Evolutionary conservation across 2,113 vertebrate species (phyloP).

Genomic region (Hippocampus abdominalis): DNA sequence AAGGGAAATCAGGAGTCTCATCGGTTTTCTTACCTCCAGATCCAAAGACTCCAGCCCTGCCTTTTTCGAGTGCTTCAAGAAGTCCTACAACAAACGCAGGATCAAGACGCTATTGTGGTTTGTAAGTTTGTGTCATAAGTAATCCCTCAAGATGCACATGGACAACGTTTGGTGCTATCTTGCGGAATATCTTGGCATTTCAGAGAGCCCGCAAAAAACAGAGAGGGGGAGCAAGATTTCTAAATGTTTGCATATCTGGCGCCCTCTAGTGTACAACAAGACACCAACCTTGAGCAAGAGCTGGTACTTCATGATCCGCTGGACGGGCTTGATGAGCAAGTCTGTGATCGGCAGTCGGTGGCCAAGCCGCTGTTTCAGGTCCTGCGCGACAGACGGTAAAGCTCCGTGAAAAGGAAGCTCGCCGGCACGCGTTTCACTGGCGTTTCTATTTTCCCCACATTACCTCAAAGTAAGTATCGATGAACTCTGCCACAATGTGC

Average conservation of each 20-base stretch:
- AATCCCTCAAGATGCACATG: no score
- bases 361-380: conserved; percentile 89
- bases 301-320: conserved; percentile 98
- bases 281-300: conserved; percentile 89
- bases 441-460: conserved; percentile 5
- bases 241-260: conserved; percentile 5
- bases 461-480: conserved; percentile 98
- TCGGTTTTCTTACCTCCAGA: conserved; percentile 79
- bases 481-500: conserved; percentile 95
- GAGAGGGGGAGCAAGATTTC: no score
- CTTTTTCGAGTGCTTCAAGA: conserved; percentile 94
- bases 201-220: no score
- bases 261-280: conserved; percentile 23
- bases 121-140: background rate
- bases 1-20: background rate
- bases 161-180: no score
- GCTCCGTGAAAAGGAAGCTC: background rate
- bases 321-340: conserved; percentile 92
- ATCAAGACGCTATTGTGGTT: background rate
- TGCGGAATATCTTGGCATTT: no score
- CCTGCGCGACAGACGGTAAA: conserved; percentile 65
- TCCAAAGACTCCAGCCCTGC: conserved; percentile 87
- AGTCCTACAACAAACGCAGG: conserved; percentile 76
- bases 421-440: background rate
- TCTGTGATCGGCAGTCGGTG: conserved; percentile 92